These are phyloP conservation scores for Drosophila mulleri DNA, from an alignment of 2,888 invertebrate genomes.

Conservation along the genomic window DNA sequence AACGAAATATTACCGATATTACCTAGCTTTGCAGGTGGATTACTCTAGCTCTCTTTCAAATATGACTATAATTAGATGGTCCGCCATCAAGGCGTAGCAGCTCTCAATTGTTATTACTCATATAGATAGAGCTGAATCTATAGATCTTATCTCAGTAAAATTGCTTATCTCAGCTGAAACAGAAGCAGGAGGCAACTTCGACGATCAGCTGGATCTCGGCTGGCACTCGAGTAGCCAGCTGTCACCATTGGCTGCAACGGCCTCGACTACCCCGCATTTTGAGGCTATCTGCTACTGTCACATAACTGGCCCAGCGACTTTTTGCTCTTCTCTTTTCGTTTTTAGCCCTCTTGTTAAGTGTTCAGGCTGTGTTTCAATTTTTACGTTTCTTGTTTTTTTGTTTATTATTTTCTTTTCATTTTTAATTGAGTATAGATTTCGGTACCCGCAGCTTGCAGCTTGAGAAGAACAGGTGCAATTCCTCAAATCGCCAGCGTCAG, in stretches of 20 bases:
- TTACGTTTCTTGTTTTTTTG: neutral
- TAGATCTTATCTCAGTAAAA: neutral
- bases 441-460: constrained; percentile 54
- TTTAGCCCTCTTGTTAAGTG: constrained; percentile 57
- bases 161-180: neutral
- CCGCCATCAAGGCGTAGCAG: too few species aligned
- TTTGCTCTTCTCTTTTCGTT: neutral
- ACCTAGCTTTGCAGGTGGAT: too few species aligned
- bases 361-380: constrained; percentile 12
- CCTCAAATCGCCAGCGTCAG: constrained; percentile 16
- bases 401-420: constrained; percentile 15
- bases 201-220: neutral
- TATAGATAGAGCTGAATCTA: neutral
- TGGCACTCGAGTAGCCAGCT: constrained; percentile 30
- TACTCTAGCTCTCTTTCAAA: too few species aligned
- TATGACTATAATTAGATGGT: too few species aligned
- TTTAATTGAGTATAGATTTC: constrained; percentile 77
- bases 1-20: too few species aligned
- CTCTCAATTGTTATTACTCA: neutral
- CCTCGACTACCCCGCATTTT: constrained; percentile 17
- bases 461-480: constrained; percentile 62
- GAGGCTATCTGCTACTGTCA: constrained; percentile 59
- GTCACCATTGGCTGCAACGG: constrained; percentile 3
- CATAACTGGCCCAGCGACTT: constrained; percentile 61
- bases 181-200: neutral